A percentile compares a stretch with the other conserved stretches of the same genome.
Conservation (phyloP, 2,888 invertebrate species). For the Drosophila multiciliata region DNA sequence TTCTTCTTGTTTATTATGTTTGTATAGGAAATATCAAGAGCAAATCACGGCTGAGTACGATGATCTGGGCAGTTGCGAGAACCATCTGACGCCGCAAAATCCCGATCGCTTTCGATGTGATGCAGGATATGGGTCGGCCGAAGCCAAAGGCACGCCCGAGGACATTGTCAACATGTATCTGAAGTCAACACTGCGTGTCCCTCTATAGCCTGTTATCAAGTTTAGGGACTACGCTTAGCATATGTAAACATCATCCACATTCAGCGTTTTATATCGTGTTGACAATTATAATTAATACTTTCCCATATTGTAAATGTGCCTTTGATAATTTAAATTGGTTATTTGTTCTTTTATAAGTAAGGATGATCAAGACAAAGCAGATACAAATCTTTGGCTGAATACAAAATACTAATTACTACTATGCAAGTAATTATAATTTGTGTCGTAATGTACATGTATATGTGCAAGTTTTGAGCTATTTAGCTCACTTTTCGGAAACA, state of each 20-base stretch:
- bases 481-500: constrained; percentile 16
- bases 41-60: constrained; percentile 96
- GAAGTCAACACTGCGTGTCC: constrained; percentile 97
- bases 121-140: constrained; percentile 97
- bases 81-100: constrained; percentile 95
- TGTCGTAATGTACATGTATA: not conserved
- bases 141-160: constrained; percentile 97
- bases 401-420: not conserved
- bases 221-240: constrained; percentile 89
- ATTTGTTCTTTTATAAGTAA: too few relatives aligned
- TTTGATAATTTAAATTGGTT: too few relatives aligned
- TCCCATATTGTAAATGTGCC: too few relatives aligned
- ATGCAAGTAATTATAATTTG: not conserved
- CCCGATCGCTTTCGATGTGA: constrained; percentile 97
- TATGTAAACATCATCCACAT: constrained; percentile 29
- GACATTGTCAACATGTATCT: constrained; percentile 99
- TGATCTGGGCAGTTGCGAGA: too few relatives aligned
- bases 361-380: not conserved
- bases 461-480: not conserved
- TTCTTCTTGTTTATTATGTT: constrained; percentile 89
- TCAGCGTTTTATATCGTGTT: too few relatives aligned
- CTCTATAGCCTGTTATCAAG: constrained; percentile 98
- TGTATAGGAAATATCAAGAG: constrained; percentile 91
- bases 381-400: not conserved
- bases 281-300: too few relatives aligned